Conservation (phyloP, 1,140 invertebrate genomes). For the Sycophila sp. region DNA sequence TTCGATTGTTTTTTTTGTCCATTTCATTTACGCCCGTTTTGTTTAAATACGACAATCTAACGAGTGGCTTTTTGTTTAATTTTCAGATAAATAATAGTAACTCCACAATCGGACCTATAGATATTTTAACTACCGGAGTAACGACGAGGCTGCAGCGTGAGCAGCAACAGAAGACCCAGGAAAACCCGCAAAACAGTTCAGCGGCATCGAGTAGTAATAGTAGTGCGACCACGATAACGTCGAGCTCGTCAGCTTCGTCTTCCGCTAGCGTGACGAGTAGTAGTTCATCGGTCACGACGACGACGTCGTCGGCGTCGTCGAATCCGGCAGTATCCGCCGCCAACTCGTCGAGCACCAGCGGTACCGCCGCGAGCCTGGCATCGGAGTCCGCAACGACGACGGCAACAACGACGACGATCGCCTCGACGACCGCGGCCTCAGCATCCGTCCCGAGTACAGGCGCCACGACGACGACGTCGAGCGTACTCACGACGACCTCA, state of each 20-base stretch:
- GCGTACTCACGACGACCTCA: slow-evolving; percentile 41
- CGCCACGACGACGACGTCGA: slow-evolving; percentile 51
- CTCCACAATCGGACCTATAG: slow-evolving; percentile 65
- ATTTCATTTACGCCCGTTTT: too few species aligned
- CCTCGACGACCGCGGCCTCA: slow-evolving; percentile 42
- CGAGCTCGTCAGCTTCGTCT: slow-evolving; percentile 47
- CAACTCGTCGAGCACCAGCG: neutral
- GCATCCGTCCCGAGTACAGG: slow-evolving; percentile 53
- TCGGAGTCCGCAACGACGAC: slow-evolving; percentile 39
- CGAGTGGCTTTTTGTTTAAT: slow-evolving; percentile 19
- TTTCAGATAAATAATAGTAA: slow-evolving; percentile 64
- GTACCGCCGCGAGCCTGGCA: neutral
- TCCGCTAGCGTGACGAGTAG: slow-evolving; percentile 46
- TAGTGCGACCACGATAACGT: slow-evolving; percentile 45
- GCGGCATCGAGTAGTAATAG: slow-evolving; percentile 51
- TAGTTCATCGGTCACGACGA: slow-evolving; percentile 41
- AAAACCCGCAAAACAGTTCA: slow-evolving; percentile 57
- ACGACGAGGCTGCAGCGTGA: slow-evolving; percentile 83
- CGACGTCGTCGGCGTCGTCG: slow-evolving; percentile 36
- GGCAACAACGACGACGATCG: slow-evolving; percentile 46
- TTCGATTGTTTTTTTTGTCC: too few species aligned
- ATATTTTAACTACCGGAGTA: slow-evolving; percentile 78
- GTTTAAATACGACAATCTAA: too few species aligned
- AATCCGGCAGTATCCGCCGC: neutral
- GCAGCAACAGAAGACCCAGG: slow-evolving; percentile 75